Percentiles rank a stretch among this genome's conserved stretches.
Conservation (phyloP, 2,797 vertebrate genomes). For the Phaenicophaeus curvirostris region DNA sequence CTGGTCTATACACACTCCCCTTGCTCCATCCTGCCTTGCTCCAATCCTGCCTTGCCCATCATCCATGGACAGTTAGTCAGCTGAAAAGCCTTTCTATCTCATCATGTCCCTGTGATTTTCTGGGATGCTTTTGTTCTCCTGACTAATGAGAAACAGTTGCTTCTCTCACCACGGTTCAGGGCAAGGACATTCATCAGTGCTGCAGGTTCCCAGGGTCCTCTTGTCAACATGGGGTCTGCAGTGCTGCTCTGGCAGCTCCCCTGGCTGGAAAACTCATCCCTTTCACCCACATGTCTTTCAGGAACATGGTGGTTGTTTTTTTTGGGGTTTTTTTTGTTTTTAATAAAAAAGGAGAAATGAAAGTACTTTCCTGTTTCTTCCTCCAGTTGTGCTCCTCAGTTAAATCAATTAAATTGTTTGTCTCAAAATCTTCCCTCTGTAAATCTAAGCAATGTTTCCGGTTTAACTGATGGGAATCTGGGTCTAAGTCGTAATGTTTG, state of each 20-base stretch:
- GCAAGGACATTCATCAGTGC: background rate
- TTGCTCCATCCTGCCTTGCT: too few relatives aligned
- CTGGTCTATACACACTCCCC: accelerated
- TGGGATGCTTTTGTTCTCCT: background rate
- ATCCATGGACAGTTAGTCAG: background rate
- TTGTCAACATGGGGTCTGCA: background rate
- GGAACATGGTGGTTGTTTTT: background rate
- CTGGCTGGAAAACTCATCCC: background rate
- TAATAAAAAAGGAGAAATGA: background rate
- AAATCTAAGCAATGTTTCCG: background rate
- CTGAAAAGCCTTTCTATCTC: background rate
- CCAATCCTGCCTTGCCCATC: background rate
- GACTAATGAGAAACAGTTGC: background rate
- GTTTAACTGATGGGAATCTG: background rate
- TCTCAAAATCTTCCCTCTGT: background rate
- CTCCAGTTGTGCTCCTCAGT: background rate
- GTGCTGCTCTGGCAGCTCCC: background rate
- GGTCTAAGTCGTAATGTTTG: slow-evolving; percentile 29
- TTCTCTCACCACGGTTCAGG: background rate
- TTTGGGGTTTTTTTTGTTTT: too few relatives aligned
- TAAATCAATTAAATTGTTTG: slow-evolving; percentile 17
- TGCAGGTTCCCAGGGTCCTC: background rate
- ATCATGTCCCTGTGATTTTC: background rate
- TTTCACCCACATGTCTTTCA: background rate
- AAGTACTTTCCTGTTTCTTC: background rate